Conservation (phyloP, 2,888 invertebrate species). For the Operophtera brumata region DNA sequence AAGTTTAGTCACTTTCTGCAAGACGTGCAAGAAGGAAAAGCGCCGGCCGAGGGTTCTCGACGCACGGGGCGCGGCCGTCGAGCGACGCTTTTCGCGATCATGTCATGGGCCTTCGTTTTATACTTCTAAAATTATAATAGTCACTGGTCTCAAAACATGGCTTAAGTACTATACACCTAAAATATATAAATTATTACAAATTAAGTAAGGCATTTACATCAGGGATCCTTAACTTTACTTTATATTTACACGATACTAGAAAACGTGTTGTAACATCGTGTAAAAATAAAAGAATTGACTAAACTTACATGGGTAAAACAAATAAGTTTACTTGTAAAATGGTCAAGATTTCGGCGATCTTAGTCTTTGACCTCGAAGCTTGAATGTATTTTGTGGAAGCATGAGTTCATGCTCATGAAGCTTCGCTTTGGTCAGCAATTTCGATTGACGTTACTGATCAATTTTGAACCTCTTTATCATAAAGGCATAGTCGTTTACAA, state of each 20-base stretch:
- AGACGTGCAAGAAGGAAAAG: constrained; percentile 66
- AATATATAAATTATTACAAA: constrained; percentile 81
- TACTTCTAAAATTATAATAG: constrained; percentile 77
- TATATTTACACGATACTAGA: constrained; percentile 75
- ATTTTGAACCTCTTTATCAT: constrained; percentile 66
- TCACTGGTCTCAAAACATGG: constrained; percentile 81
- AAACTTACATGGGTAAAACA: constrained; percentile 79
- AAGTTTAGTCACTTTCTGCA: constrained; percentile 74
- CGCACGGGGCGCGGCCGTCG: constrained; percentile 57
- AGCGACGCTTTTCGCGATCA: constrained; percentile 60
- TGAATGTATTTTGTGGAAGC: constrained; percentile 39
- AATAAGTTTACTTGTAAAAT: constrained; percentile 74
- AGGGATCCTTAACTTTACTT: constrained; percentile 75
- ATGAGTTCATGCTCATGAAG: constrained; percentile 39
- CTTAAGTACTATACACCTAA: constrained; percentile 81
- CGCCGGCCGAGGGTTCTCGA: constrained; percentile 67
- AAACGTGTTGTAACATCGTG: constrained; percentile 67
- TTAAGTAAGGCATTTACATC: constrained; percentile 81
- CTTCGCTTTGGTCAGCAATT: constrained; percentile 68
- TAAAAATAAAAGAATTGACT: constrained; percentile 77
- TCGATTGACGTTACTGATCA: constrained; percentile 54
- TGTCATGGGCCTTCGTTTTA: constrained; percentile 61
- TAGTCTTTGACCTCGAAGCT: constrained; percentile 67
- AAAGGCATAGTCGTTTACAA: constrained; percentile 73
- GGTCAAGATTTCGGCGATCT: constrained; percentile 81